These are phyloP conservation scores for Drosophila pseudoobscura DNA, from an alignment of 1,140 invertebrate genomes.

Conservation along the genomic window DNA sequence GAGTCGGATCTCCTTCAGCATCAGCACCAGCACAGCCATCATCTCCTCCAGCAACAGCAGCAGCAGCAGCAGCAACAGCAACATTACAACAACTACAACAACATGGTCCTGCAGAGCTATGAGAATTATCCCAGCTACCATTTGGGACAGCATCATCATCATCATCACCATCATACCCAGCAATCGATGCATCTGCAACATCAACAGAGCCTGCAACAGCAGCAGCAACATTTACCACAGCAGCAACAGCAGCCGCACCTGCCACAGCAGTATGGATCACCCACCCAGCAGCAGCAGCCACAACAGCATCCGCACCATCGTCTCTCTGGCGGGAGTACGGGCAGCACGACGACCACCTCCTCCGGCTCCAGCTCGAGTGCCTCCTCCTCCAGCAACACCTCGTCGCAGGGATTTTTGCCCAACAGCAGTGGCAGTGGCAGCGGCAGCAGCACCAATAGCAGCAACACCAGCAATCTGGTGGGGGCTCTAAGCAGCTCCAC, in stretches of 20 bases:
- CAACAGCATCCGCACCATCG: slow-evolving; percentile 60
- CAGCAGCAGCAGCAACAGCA: slow-evolving; percentile 43
- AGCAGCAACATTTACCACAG: slow-evolving; percentile 42
- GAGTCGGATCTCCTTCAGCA: slow-evolving; percentile 46
- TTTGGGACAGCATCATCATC: slow-evolving; percentile 62
- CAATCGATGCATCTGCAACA: slow-evolving; percentile 29
- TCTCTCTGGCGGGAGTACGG: slow-evolving; percentile 77
- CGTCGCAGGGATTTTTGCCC: slow-evolving; percentile 50
- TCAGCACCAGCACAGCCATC: slow-evolving; percentile 38
- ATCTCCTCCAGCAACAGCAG: slow-evolving; percentile 31
- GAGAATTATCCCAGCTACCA: slow-evolving; percentile 76
- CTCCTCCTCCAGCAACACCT: slow-evolving; percentile 58
- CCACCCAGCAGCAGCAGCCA: slow-evolving; percentile 43
- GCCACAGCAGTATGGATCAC: slow-evolving; percentile 22
- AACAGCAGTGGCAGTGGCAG: slow-evolving; percentile 1
- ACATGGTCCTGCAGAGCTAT: slow-evolving; percentile 76
- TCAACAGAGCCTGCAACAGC: slow-evolving; percentile 42
- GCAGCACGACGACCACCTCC: slow-evolving; percentile 71
- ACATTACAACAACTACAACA: slow-evolving; percentile 35
- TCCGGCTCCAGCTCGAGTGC: slow-evolving; percentile 67
- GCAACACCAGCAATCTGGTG: slow-evolving; percentile 42
- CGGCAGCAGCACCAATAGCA: slow-evolving; percentile 9
- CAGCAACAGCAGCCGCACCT: slow-evolving; percentile 39
- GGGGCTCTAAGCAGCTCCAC: slow-evolving; percentile 69
- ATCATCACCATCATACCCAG: slow-evolving; percentile 47